These are phyloP conservation scores for Hexactinellida sp. DNA, from an alignment of 37 sponge, comb jelly and placozoan species.

Conservation along the genomic window DNA sequence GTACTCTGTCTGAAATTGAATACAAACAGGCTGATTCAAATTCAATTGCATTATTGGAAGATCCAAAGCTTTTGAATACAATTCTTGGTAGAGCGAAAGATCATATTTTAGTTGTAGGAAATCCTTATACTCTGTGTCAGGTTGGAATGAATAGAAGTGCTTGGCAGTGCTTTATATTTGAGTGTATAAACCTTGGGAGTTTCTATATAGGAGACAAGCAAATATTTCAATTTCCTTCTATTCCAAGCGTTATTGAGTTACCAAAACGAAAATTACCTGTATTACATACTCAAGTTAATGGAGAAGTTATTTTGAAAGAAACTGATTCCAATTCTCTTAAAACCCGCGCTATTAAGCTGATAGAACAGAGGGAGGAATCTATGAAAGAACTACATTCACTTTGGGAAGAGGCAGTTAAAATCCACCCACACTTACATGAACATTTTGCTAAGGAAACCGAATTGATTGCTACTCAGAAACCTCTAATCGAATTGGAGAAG, in stretches of 20 bases:
- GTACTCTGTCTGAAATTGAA: neutral
- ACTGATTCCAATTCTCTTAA: neutral
- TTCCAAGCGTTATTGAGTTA: neutral
- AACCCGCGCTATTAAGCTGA: neutral
- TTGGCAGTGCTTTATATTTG: neutral
- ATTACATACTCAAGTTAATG: neutral
- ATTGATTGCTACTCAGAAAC: neutral
- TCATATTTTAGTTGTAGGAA: neutral
- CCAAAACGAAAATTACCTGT: neutral
- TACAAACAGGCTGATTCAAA: neutral
- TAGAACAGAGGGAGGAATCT: neutral
- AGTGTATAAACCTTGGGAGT: neutral
- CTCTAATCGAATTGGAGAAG: neutral
- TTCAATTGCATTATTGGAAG: neutral
- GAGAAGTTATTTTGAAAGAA: neutral
- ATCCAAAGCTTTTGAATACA: neutral
- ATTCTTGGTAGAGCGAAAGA: neutral
- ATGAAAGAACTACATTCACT: neutral
- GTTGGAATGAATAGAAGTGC: neutral
- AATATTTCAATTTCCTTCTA: neutral
- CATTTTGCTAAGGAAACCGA: neutral
- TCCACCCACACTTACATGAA: neutral
- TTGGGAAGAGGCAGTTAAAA: neutral
- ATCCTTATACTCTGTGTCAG: conserved; percentile 11
- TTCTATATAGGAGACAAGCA: conserved; percentile 7